Percentiles rank a stretch among this genome's conserved stretches.
phyloP scores from a whole-genome alignment of 2,797 vertebrate species.

The Rhinatrema bivittatum region DNA sequence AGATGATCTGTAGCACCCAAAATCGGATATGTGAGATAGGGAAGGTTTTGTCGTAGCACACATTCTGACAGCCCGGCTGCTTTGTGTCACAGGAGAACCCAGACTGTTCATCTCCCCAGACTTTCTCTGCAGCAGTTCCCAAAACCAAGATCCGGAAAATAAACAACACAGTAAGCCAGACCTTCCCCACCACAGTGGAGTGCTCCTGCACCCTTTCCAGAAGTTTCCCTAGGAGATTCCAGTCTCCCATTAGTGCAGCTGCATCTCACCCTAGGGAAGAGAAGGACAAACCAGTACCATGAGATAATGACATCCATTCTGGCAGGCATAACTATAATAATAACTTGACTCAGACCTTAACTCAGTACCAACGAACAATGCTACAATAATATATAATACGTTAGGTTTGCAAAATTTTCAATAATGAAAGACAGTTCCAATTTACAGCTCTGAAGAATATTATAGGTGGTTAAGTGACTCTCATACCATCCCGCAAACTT shows the following conservation, averaged over 20 bases:
- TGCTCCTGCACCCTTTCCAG: conserved; percentile 81
- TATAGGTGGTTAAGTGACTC: too few relatives aligned
- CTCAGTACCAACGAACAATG: too few relatives aligned
- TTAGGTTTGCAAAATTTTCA: too few relatives aligned
- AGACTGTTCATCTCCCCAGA: conserved; percentile 78
- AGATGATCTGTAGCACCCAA: conserved; percentile 91
- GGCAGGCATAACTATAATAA: background rate
- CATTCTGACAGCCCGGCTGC: conserved; percentile 81
- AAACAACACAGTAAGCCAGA: too few relatives aligned
- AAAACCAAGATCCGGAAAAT: too few relatives aligned
- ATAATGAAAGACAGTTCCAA: too few relatives aligned
- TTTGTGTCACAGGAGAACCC: conserved; percentile 83
- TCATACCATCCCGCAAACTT: too few relatives aligned
- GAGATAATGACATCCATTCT: too few relatives aligned
- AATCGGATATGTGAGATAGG: conserved; percentile 86
- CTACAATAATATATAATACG: too few relatives aligned
- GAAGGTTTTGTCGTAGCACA: conserved; percentile 83
- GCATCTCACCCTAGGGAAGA: conserved; percentile 18
- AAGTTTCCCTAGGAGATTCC: conserved; percentile 74
- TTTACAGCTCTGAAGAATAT: too few relatives aligned
- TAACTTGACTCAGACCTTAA: too few relatives aligned
- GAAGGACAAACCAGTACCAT: too few relatives aligned
- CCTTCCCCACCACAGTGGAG: conserved; percentile 74
- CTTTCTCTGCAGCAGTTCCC: conserved; percentile 79
- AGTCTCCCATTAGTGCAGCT: conserved; percentile 69